These are phyloP conservation scores for Thera obeliscata DNA, from an alignment of 2,888 invertebrate species.

Conservation along the genomic window DNA sequence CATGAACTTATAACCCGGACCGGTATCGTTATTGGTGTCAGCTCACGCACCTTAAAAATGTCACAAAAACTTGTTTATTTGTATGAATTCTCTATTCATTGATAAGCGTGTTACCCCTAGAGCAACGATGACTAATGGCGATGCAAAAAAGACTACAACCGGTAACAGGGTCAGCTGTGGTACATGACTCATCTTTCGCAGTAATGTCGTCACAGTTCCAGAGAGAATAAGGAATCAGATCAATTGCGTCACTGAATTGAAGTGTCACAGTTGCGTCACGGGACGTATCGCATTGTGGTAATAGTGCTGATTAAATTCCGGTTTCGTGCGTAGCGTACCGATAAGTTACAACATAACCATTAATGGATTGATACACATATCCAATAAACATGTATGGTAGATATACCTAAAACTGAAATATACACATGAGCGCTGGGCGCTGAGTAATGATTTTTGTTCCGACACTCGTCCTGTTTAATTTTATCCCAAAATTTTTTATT, in stretches of 20 bases:
- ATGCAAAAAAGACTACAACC: conserved; percentile 66
- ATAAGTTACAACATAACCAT: conserved; percentile 48
- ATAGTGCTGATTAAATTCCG: conserved; percentile 39
- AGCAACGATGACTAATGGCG: conserved; percentile 70
- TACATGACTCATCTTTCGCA: conserved; percentile 69
- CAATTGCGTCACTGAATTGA: conserved; percentile 57
- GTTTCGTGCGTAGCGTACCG: conserved; percentile 41
- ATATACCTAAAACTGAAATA: too few relatives aligned
- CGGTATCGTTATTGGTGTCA: conserved; percentile 6
- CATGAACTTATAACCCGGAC: conserved; percentile 22
- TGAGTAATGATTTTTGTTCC: not conserved
- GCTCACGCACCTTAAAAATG: conserved; percentile 16
- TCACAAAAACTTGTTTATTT: conserved; percentile 38
- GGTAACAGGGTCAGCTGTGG: conserved; percentile 62
- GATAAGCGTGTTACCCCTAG: conserved; percentile 63
- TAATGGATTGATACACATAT: conserved; percentile 36
- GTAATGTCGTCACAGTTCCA: conserved; percentile 75
- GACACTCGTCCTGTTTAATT: not conserved
- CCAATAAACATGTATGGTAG: too few relatives aligned
- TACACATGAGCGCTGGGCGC: not conserved
- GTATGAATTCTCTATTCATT: conserved; percentile 61
- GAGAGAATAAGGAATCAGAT: conserved; percentile 50
- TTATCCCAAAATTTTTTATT: not conserved
- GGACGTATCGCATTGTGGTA: conserved; percentile 44
- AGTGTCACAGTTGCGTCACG: conserved; percentile 53